These are phyloP conservation scores for Phaenicophaeus curvirostris DNA, from an alignment of 2,797 vertebrate genomes.

Conservation along the genomic window DNA sequence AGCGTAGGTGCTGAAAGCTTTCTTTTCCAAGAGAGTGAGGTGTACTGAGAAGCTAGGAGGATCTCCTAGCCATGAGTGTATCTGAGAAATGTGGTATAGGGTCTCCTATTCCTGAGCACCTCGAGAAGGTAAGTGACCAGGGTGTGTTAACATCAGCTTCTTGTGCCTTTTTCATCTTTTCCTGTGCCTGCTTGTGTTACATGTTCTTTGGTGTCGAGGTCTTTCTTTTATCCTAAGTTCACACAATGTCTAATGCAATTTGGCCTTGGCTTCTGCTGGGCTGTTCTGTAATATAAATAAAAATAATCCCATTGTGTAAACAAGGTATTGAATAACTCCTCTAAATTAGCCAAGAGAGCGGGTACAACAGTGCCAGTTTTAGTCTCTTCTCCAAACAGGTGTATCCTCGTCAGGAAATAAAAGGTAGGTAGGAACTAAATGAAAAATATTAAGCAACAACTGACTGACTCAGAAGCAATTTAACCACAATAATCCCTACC, in stretches of 20 bases:
- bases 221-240: background rate
- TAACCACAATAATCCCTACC: background rate
- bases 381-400: background rate
- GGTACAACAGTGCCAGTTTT: background rate
- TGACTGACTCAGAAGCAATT: slow-evolving; percentile 3
- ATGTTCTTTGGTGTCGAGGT: background rate
- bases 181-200: background rate
- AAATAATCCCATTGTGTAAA: background rate
- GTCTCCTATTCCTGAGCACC: background rate
- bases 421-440: background rate
- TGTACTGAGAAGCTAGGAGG: background rate
- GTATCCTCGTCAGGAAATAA: slow-evolving; percentile 11
- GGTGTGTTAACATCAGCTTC: background rate
- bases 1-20: background rate
- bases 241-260: background rate
- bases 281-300: background rate
- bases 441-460: background rate
- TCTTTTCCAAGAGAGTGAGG: background rate
- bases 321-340: background rate
- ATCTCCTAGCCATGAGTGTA: background rate
- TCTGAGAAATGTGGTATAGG: background rate
- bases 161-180: background rate
- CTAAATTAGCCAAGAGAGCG: background rate
- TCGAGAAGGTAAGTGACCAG: background rate
- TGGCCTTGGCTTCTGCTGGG: background rate